Evolutionary conservation across 2,888 invertebrate genomes (phyloP).

Genomic region (Drosophila nigricruria): DNA sequence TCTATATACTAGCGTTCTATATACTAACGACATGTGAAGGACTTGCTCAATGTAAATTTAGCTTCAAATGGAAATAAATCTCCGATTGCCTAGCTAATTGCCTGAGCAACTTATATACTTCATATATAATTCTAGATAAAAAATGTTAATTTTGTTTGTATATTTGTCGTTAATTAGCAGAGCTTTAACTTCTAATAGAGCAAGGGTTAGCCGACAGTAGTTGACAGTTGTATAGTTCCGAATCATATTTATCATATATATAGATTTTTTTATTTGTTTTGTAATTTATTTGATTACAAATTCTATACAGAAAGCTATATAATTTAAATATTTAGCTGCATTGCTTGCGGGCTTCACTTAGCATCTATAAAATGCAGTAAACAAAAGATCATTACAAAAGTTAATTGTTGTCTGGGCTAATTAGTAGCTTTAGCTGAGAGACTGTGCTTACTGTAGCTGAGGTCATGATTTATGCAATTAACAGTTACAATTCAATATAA

Average conservation of each 20-base stretch:
- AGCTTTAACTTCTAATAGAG: background rate
- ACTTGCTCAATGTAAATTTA: background rate
- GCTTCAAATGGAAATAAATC: background rate
- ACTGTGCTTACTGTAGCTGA: background rate
- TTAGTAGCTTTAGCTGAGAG: slow-evolving; percentile 2
- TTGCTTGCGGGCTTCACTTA: too few species aligned
- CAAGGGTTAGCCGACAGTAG: background rate
- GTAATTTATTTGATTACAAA: background rate
- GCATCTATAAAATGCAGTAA: background rate
- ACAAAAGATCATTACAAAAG: slow-evolving; percentile 2
- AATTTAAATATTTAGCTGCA: background rate
- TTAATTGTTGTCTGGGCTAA: background rate
- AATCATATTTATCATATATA: background rate
- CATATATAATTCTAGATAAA: background rate
- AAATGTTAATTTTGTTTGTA: background rate
- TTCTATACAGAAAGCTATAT: too few species aligned
- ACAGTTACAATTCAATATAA: background rate
- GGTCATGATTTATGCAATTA: background rate
- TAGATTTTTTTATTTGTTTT: background rate
- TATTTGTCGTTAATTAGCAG: slow-evolving; percentile 1
- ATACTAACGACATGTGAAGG: background rate
- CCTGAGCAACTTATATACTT: background rate
- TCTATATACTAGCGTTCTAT: background rate
- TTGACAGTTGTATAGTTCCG: background rate
- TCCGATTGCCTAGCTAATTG: background rate